These are phyloP conservation scores for Pristionchus maxplancki DNA, from an alignment of 2,888 invertebrate species.

Conservation along the genomic window DNA sequence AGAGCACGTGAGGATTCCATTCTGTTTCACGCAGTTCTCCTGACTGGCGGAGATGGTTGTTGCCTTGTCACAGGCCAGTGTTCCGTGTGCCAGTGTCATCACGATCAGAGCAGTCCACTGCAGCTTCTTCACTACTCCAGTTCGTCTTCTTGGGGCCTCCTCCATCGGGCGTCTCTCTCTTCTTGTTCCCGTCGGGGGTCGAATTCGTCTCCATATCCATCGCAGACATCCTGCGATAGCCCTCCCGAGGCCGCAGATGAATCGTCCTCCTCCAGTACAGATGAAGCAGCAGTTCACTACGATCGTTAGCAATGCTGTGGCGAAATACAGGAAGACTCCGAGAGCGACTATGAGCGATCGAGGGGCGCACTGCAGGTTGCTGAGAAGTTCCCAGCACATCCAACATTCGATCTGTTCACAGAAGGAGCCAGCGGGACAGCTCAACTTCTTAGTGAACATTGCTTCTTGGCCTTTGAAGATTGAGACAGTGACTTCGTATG, in stretches of 20 bases:
- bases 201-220: neutral
- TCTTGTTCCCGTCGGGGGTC: neutral
- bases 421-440: constrained; percentile 32
- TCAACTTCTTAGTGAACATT: neutral
- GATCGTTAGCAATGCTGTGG: neutral
- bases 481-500: neutral
- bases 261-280: neutral
- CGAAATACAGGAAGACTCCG: neutral
- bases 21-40: neutral
- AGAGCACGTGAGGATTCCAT: neutral
- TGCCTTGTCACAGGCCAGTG: neutral
- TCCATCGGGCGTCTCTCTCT: no score
- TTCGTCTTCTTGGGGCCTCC: neutral
- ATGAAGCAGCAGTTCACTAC: neutral
- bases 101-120: neutral
- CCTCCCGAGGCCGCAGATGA: constrained; percentile 1
- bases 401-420: constrained; percentile 43
- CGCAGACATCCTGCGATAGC: neutral
- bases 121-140: neutral
- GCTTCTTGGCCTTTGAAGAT: neutral
- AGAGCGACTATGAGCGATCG: neutral
- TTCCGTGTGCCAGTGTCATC: neutral
- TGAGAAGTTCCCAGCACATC: neutral
- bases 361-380: constrained; percentile 43
- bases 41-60: neutral